Evolutionary conservation across 2,888 invertebrate genomes (phyloP).

Genomic region (Campoplex capitator): DNA sequence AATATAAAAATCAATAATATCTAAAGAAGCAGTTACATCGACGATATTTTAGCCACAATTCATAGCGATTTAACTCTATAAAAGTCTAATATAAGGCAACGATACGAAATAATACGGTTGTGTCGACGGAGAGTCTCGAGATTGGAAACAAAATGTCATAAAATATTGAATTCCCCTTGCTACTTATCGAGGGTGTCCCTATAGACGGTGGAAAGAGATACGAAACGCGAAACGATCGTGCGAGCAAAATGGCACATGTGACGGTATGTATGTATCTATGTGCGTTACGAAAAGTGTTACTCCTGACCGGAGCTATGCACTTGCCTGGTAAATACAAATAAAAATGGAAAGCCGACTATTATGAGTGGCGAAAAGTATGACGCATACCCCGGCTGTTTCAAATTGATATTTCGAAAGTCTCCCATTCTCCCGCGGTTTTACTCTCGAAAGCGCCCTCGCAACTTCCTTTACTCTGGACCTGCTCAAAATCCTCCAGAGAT

Average conservation of each 20-base stretch:
- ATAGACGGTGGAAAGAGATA: constrained; percentile 63
- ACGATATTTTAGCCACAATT: constrained; percentile 69
- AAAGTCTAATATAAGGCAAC: constrained; percentile 77
- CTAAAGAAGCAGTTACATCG: constrained; percentile 37
- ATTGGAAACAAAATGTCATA: constrained; percentile 82
- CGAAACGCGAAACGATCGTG: constrained; percentile 50
- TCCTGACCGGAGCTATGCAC: constrained; percentile 57
- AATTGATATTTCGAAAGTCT: constrained; percentile 81
- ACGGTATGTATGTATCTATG: neutral
- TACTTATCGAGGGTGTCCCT: constrained; percentile 56
- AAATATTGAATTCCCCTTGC: constrained; percentile 75
- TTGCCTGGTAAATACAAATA: constrained; percentile 81
- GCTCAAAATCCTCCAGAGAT: constrained; percentile 44
- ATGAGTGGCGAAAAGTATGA: constrained; percentile 83
- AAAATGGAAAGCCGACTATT: constrained; percentile 84
- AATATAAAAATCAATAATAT: constrained; percentile 24
- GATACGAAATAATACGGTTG: constrained; percentile 72
- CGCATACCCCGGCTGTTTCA: constrained; percentile 81
- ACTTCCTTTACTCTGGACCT: constrained; percentile 41
- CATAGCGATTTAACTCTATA: constrained; percentile 78
- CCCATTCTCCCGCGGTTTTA: constrained; percentile 38
- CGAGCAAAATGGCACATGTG: constrained; percentile 22
- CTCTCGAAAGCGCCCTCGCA: constrained; percentile 33
- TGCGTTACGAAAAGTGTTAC: constrained; percentile 52
- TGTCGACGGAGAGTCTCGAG: constrained; percentile 69